Evolutionary conservation across 1,140 invertebrate genomes (phyloP).

Genomic region (Scaptomyza hsui): DNA sequence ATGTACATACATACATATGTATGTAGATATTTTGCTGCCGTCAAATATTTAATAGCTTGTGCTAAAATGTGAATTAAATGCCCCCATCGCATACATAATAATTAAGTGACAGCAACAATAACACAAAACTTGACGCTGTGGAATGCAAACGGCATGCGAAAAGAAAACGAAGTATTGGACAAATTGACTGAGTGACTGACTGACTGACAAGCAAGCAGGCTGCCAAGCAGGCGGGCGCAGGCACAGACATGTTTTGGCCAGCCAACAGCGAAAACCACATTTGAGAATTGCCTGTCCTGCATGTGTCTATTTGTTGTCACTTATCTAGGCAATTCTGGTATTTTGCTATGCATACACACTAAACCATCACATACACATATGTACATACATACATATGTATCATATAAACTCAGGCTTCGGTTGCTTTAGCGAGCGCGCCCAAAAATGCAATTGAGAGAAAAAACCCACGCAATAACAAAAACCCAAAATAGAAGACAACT

Average conservation of each 20-base stretch:
- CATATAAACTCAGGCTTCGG: no score
- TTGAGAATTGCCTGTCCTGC: constrained; percentile 53
- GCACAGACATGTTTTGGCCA: constrained; percentile 52
- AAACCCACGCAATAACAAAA: constrained; percentile 77
- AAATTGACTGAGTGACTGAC: constrained; percentile 22
- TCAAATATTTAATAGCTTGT: constrained; percentile 80
- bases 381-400: constrained; percentile 2
- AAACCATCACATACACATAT: constrained; percentile 6
- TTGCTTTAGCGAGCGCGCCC: constrained; percentile 47
- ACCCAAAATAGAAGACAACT: constrained; percentile 75
- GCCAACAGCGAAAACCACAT: constrained; percentile 43
- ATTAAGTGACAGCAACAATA: constrained; percentile 25
- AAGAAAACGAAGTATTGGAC: constrained; percentile 66
- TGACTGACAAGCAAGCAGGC: constrained; percentile 33
- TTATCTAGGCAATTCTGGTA: constrained; percentile 62
- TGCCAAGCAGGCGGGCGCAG: constrained; percentile 41
- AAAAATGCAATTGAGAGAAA: constrained; percentile 79
- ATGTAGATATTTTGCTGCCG: constrained; percentile 20
- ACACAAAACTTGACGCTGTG: constrained; percentile 54
- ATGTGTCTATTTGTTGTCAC: constrained; percentile 25
- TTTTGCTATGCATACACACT: constrained; percentile 46
- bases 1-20: no score
- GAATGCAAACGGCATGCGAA: constrained; percentile 69
- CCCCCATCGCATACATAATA: constrained; percentile 63
- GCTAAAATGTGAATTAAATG: constrained; percentile 75